Evolutionary conservation across 2,113 vertebrate genomes (phyloP).

Genomic region (Talpa occidentalis): DNA sequence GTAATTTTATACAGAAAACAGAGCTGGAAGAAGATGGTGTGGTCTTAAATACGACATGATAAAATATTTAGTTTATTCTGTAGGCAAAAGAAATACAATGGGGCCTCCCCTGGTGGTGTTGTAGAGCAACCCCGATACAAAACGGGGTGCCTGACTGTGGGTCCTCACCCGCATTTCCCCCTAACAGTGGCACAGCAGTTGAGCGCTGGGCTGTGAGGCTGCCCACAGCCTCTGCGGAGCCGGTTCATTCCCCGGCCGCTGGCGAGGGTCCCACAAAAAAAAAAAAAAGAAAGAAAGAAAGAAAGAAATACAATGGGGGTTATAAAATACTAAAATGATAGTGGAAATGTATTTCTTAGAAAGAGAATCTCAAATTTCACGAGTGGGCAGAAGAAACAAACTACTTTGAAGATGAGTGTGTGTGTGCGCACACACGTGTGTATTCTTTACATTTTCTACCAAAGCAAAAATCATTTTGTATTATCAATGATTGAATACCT

Average conservation of each 20-base stretch:
- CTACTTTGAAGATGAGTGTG: neutral
- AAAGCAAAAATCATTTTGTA: neutral
- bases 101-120: too few relatives aligned
- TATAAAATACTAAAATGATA: neutral
- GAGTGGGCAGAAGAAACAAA: neutral
- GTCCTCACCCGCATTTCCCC: too few relatives aligned
- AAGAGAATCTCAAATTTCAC: neutral
- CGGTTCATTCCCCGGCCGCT: too few relatives aligned
- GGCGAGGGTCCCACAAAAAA: too few relatives aligned
- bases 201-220: too few relatives aligned
- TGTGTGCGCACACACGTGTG: neutral
- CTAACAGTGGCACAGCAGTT: too few relatives aligned
- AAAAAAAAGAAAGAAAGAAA: slow-evolving; percentile 34
- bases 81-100: neutral
- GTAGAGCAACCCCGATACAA: too few relatives aligned
- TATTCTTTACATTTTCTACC: neutral
- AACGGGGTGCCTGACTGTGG: too few relatives aligned
- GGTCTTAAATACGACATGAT: neutral
- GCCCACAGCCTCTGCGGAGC: too few relatives aligned
- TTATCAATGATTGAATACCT: too few relatives aligned
- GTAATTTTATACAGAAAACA: neutral
- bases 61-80: slow-evolving; percentile 1
- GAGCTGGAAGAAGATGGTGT: neutral
- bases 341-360: neutral
- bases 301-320: neutral